A percentile compares a stretch with the other conserved stretches of the same genome.
Evolutionary conservation across 2,113 vertebrate species (phyloP).

Genomic region (Amblyopsis rosae): DNA sequence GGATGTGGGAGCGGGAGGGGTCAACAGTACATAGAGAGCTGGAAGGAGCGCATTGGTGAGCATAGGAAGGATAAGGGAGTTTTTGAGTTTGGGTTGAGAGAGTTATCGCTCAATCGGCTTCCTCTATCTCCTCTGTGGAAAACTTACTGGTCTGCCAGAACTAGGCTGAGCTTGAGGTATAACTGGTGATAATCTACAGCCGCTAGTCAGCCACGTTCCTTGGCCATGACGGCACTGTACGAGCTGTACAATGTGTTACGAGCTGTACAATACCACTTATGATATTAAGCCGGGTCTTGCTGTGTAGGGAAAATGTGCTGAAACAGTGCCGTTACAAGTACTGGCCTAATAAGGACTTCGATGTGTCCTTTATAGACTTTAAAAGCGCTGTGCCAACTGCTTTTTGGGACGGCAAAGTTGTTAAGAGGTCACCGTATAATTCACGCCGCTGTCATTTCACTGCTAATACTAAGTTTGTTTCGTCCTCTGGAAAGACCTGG

Average conservation of each 20-base stretch:
- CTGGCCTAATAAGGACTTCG: conserved; percentile 42
- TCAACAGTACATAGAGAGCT: background rate
- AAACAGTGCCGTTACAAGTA: conserved; percentile 7
- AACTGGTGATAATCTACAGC: conserved; percentile 13
- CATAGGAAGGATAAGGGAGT: conserved; percentile 2
- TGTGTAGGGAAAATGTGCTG: conserved; percentile 12
- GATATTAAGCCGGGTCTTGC: background rate
- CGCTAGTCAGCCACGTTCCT: background rate
- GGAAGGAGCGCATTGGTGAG: conserved; percentile 2
- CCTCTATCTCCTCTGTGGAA: conserved; percentile 47
- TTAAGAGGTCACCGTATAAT: conserved; percentile 47
- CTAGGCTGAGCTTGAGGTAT: conserved; percentile 35
- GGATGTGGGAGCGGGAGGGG: conserved; percentile 36
- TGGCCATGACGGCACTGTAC: background rate
- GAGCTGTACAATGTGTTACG: background rate
- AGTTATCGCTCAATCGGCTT: conserved; percentile 22
- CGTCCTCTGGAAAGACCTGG: conserved; percentile 23
- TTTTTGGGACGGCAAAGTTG: conserved; percentile 20
- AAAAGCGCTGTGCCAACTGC: background rate
- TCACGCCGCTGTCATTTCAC: conserved; percentile 51
- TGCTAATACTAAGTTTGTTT: conserved; percentile 23
- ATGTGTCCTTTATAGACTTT: conserved; percentile 16
- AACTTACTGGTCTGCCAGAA: conserved; percentile 30
- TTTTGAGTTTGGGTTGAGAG: background rate
- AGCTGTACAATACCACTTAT: no score